Evolutionary conservation across 2,797 vertebrate genomes (phyloP).

Genomic region (Rachycentron canadum): DNA sequence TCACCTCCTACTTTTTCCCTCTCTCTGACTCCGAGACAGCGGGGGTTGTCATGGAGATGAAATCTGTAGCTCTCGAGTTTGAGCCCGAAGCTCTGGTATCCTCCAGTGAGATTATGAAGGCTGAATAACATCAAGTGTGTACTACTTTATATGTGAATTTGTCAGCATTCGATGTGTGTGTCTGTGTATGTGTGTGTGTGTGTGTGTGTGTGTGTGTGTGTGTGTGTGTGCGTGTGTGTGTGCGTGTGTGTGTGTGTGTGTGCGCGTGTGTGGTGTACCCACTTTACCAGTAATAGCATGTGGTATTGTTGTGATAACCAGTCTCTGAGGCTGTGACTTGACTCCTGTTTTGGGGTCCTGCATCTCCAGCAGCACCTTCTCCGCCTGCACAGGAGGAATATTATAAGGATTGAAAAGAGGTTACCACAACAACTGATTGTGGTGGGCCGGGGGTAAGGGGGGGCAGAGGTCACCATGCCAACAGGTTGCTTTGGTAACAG

Average conservation of each 20-base stretch:
- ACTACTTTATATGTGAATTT: not conserved
- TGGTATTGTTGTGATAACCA: constrained; percentile 91
- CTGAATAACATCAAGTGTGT: constrained; percentile 44
- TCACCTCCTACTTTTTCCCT: constrained; percentile 71
- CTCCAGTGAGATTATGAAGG: constrained; percentile 62
- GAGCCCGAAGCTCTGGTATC: constrained; percentile 65
- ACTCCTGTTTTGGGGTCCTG: constrained; percentile 92
- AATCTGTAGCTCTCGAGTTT: constrained; percentile 73
- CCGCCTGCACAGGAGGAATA: constrained; percentile 83
- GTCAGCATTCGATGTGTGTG: not conserved
- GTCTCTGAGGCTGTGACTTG: constrained; percentile 90
- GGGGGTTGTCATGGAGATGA: constrained; percentile 81
- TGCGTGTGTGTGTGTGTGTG: constrained; percentile 37
- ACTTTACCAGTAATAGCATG: constrained; percentile 92
- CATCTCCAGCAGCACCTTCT: constrained; percentile 94
- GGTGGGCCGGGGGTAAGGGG: not conserved
- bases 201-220: constrained; percentile 20
- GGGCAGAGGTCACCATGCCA: constrained; percentile 51
- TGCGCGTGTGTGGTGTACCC: not conserved
- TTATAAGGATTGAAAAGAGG: constrained; percentile 9
- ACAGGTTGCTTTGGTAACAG: constrained; percentile 33
- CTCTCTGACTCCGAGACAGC: constrained; percentile 59
- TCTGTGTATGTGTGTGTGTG: constrained; percentile 29
- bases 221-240: constrained; percentile 7
- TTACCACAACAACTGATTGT: constrained; percentile 38